Evolutionary conservation across 1,140 invertebrate genomes (phyloP).

Genomic region (Dreissena polymorpha): DNA sequence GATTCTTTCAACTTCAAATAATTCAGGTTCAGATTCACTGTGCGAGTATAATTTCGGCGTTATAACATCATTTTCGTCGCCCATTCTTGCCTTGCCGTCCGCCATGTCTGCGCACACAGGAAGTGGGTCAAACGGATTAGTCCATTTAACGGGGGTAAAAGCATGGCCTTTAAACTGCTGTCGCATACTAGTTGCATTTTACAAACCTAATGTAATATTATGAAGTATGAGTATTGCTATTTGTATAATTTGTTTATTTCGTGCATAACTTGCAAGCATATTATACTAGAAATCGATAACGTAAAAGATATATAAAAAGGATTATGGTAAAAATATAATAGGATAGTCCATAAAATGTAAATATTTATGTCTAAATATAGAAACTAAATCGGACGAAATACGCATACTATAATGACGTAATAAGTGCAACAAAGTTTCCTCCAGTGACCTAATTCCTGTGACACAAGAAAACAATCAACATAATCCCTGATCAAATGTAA

Average conservation of each 20-base stretch:
- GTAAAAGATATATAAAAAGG: not conserved
- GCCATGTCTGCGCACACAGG: slow-evolving; percentile 45
- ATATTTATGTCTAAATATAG: slow-evolving; percentile 21
- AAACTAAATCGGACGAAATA: slow-evolving; percentile 50
- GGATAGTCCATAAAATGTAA: not conserved
- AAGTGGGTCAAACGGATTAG: slow-evolving; percentile 34
- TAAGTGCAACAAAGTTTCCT: too few relatives aligned
- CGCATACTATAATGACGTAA: slow-evolving; percentile 66
- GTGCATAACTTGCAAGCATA: not conserved
- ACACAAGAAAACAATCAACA: too few relatives aligned
- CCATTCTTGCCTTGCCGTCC: slow-evolving; percentile 1
- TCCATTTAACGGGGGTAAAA: not conserved
- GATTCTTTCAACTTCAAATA: slow-evolving; percentile 49
- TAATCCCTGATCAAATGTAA: too few relatives aligned
- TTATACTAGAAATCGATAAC: too few relatives aligned
- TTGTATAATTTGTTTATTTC: not conserved
- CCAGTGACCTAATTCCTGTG: too few relatives aligned
- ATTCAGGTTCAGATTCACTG: slow-evolving; percentile 5
- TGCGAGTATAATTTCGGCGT: not conserved
- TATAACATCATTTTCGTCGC: not conserved
- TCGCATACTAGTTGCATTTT: not conserved
- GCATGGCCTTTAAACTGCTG: not conserved
- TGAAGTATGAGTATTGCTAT: not conserved
- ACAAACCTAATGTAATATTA: not conserved
- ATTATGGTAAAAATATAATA: not conserved